Evolutionary conservation across 2,888 invertebrate species (phyloP).

Genomic region (Sinodicranocentrus sp.): DNA sequence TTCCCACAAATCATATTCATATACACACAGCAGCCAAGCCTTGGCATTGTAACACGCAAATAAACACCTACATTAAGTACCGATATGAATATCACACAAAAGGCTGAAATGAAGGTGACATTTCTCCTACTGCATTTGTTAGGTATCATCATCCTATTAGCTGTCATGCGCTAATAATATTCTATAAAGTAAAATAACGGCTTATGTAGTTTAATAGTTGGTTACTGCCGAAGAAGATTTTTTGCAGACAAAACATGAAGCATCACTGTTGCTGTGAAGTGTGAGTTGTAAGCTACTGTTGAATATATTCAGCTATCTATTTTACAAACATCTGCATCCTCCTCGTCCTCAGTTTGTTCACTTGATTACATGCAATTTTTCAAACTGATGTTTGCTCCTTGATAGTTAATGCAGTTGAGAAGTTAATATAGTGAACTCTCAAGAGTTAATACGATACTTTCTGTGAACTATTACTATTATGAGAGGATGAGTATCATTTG

Average conservation of each 20-base stretch:
- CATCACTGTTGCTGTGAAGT: background rate
- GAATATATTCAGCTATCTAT: background rate
- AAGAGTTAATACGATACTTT: background rate
- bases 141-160: slow-evolving; percentile 6
- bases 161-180: slow-evolving; percentile 19
- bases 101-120: slow-evolving; percentile 32
- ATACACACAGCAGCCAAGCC: slow-evolving; percentile 31
- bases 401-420: slow-evolving; percentile 30
- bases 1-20: slow-evolving; percentile 7
- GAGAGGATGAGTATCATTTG: slow-evolving; percentile 9
- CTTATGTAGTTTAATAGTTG: slow-evolving; percentile 12
- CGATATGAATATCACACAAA: background rate
- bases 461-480: background rate
- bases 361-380: slow-evolving; percentile 1
- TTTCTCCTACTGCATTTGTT: slow-evolving; percentile 22
- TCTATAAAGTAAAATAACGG: slow-evolving; percentile 7
- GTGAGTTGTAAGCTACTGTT: background rate
- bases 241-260: background rate
- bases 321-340: background rate
- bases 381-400: background rate
- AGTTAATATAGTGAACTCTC: background rate
- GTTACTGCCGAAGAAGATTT: background rate
- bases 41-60: slow-evolving; percentile 39
- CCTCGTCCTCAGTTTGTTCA: background rate
- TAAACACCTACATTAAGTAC: slow-evolving; percentile 29